Base-by-base conservation (phyloP, 1,140 invertebrate genomes). In the Drosophila kanapiae region DNA sequence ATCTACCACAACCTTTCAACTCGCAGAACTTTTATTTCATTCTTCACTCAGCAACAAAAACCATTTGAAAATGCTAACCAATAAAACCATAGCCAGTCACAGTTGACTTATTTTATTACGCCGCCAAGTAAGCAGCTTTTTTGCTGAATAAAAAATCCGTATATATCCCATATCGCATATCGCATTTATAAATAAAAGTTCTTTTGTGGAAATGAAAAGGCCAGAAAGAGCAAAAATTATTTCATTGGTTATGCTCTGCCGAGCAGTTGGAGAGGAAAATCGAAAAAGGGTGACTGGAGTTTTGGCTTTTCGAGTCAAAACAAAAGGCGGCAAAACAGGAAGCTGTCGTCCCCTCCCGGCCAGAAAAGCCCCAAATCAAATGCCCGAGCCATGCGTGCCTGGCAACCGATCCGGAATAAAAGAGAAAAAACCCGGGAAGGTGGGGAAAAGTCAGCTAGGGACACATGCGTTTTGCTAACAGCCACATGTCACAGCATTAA, bases 21-120 rank as follows among this genome's bases (percentile, higher is more conserved):
- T 69, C 8, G 31, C 31, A 61, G 31, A 47, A 47, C 49, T 56
- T 54, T 54, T 45, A 43, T 42, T 38, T 7, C 7, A 35, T 45
- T 23, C 27, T 37, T 14, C 8, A 9, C 37, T n/a, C 14, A 1
- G 16, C 18, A 13, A 14, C 51, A 16, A 59, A 54, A 74, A 13
- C 31, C 14, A 57, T 35, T 60, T 35, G 8, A 29, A 45, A 74
- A 48, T 63, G 48, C 35, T 40, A 18, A 33, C 18, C 6, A 47
- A 27, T 59, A 42, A 57, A 62, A 49, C n/a, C 47, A 54, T 45
- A 59, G 40, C 27, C 9, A 16, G 75, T 79, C 61, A 75, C 72
- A 74, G 67, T 88, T 87, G 71, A 87, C 76, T 80, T 67, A 53
- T 68, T 86, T 87, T 60, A 70, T 85, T 84, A 82, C 68, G 54